Evolutionary conservation across 2,888 invertebrate species (phyloP).

Genomic region (Poecilobothrus nobilitatus): DNA sequence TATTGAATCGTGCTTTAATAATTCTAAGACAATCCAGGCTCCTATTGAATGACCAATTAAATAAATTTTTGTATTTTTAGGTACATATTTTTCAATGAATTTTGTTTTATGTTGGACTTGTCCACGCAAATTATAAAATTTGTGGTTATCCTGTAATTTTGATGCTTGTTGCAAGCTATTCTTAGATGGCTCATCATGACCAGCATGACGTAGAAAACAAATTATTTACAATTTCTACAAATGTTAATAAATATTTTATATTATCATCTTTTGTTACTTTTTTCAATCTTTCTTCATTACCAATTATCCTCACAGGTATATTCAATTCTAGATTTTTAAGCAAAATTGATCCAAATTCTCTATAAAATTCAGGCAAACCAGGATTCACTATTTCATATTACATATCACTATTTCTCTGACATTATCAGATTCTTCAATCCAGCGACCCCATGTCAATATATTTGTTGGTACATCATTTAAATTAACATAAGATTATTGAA

Average conservation of each 20-base stretch:
- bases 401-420: slow-evolving; percentile 58
- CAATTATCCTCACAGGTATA: slow-evolving; percentile 72
- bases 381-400: slow-evolving; percentile 87
- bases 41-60: too few relatives aligned
- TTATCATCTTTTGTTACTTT: not conserved
- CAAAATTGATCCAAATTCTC: slow-evolving; percentile 59
- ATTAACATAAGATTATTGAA: slow-evolving; percentile 33
- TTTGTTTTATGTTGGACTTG: too few relatives aligned
- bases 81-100: too few relatives aligned
- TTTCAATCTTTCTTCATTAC: slow-evolving; percentile 35
- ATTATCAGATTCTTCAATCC: slow-evolving; percentile 55
- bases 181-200: slow-evolving; percentile 80
- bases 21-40: slow-evolving; percentile 70
- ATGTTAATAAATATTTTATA: too few relatives aligned
- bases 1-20: slow-evolving; percentile 53
- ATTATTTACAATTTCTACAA: too few relatives aligned
- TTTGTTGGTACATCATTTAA: slow-evolving; percentile 66
- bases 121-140: too few relatives aligned
- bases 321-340: slow-evolving; percentile 48
- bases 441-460: slow-evolving; percentile 62
- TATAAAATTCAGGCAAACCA: slow-evolving; percentile 73
- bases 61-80: too few relatives aligned
- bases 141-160: too few relatives aligned
- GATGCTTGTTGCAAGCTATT: too few relatives aligned
- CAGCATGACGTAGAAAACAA: slow-evolving; percentile 56